Base-by-base conservation (phyloP, 1,140 invertebrate species). In the Cydia pomonella region DNA sequence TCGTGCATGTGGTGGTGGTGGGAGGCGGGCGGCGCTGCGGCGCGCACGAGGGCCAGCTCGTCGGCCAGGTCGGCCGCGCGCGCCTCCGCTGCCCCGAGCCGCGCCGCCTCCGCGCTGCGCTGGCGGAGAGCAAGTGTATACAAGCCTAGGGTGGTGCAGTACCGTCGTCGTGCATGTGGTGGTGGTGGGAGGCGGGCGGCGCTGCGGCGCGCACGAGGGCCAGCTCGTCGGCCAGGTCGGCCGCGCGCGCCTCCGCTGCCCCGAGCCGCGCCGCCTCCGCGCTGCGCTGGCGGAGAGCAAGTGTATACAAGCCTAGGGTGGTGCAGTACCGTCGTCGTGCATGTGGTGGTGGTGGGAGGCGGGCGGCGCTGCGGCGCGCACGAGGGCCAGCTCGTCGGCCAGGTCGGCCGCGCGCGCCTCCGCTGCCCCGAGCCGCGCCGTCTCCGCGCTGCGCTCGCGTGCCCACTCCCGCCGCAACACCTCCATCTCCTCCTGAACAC, bases 201-300 rank as follows among this genome's bases (percentile, higher is more conserved):
- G 94, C 82, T 47, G 94, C 92, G 50, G 95, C 95, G 25, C 95
- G 94, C 71, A 97, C 87, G 1, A 96, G 92, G 4, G 94, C 94
- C 12, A 97, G 93, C 78, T 96, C 93, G 79, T 96, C 96, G 29
- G 94, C 92, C 5, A 96, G 86, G 77, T 96, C 95, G 5, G 94
- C 90, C 0, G 94, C 93, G 75, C 95, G 94, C 79, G 95, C 95
- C 75, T 96, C 95, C 0, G 94, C 94, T 80, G 94, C 94, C 7
- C 95, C 94, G 75, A 96, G 82, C 76, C 95, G 93, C 12, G 93
- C 93, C 0, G 94, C 94, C 23, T 96, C 82, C 72, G 94, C 92
- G 29, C 93, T 93, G 44, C 94, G 93, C 85, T 96, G 95, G 12
- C 94, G 6, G 6, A 33, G 29, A 33, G 6, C 6, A 33, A 33